Percentiles rank a stretch among this genome's conserved stretches.
These are phyloP conservation scores for Crypturellus undulatus DNA, from an alignment of 2,113 vertebrate genomes.

Conservation along the genomic window DNA sequence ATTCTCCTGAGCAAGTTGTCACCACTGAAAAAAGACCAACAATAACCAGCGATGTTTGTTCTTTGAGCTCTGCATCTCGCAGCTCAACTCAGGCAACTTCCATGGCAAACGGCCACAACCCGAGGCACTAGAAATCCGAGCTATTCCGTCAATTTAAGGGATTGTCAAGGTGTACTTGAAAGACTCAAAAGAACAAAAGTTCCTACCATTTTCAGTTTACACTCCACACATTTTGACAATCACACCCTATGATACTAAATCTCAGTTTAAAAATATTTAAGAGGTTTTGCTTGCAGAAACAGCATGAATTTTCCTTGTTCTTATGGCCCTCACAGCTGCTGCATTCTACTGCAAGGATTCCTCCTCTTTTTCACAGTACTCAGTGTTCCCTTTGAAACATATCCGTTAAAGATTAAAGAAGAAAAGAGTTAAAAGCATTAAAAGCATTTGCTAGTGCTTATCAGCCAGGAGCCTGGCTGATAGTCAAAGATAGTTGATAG, in stretches of 20 bases:
- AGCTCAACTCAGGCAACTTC: conserved; percentile 20
- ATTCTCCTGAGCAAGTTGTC: conserved; percentile 29
- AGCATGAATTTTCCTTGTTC: background rate
- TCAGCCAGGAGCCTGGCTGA: background rate
- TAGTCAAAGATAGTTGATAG: background rate
- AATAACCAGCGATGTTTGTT: conserved; percentile 41
- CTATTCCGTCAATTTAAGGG: conserved; percentile 3
- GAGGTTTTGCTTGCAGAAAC: background rate
- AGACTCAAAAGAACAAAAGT: conserved; percentile 18
- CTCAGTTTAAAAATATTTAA: background rate
- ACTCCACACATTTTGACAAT: conserved; percentile 3
- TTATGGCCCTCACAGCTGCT: background rate
- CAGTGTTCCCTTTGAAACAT: background rate
- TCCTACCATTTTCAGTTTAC: background rate
- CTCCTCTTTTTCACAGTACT: background rate
- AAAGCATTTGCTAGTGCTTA: background rate
- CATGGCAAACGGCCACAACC: conserved; percentile 62
- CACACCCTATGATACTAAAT: background rate
- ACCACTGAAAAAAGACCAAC: conserved; percentile 43
- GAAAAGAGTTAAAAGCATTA: background rate
- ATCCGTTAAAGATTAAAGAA: background rate
- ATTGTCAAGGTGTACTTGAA: conserved; percentile 54
- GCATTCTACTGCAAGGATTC: background rate
- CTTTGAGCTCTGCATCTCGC: conserved; percentile 37
- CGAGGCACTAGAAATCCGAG: conserved; percentile 44